A percentile compares a stretch with the other conserved stretches of the same genome.
These are phyloP conservation scores for Schrankia costaestrigalis DNA, from an alignment of 2,888 invertebrate species.

Conservation along the genomic window DNA sequence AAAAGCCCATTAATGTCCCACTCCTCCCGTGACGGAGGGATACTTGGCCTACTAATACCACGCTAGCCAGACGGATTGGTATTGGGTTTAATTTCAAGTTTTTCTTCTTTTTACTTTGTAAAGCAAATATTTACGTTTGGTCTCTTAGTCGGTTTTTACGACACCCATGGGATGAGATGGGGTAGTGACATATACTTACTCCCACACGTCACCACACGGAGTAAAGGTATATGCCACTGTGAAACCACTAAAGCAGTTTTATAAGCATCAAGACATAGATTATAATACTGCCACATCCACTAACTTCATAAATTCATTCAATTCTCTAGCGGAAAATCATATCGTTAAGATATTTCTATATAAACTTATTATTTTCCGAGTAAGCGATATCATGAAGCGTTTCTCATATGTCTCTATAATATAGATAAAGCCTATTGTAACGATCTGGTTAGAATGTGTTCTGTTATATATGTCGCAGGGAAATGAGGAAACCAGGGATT, in stretches of 20 bases:
- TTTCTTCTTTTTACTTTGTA: too few species aligned
- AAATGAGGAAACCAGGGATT: neutral
- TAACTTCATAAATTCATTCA: conserved; percentile 7
- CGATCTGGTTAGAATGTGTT: conserved; percentile 5
- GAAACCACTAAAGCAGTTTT: too few species aligned
- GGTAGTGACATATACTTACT: too few species aligned
- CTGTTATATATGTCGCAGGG: neutral
- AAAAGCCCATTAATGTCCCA: too few species aligned
- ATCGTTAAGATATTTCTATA: conserved; percentile 56
- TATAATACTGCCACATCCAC: conserved; percentile 15
- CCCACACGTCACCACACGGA: too few species aligned
- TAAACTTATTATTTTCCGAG: conserved; percentile 52
- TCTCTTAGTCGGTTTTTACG: too few species aligned
- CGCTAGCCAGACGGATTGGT: too few species aligned
- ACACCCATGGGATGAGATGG: too few species aligned
- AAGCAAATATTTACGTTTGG: too few species aligned
- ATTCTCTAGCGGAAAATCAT: conserved; percentile 50
- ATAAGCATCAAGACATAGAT: neutral
- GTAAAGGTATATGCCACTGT: too few species aligned
- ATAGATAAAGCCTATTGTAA: conserved; percentile 9
- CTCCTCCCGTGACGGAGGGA: too few species aligned
- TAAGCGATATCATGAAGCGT: conserved; percentile 22
- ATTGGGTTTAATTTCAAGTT: neutral
- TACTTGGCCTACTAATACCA: too few species aligned
- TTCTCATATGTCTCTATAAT: conserved; percentile 10